A percentile compares a stretch with the other conserved stretches of the same genome.
Evolutionary conservation across 2,888 invertebrate species (phyloP).

Genomic region (Eledona agricola): DNA sequence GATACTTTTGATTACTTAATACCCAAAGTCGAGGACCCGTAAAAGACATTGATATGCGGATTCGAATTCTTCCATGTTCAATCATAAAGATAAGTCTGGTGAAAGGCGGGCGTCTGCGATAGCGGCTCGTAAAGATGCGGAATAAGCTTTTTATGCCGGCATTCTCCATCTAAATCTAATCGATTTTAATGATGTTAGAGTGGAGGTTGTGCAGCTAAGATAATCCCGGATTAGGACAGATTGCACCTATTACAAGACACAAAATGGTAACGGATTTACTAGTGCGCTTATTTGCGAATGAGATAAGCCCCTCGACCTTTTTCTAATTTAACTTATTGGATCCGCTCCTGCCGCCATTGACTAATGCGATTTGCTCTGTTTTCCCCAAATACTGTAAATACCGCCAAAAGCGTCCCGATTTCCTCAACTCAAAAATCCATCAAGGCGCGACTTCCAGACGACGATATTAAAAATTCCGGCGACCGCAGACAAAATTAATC

Average conservation of each 20-base stretch:
- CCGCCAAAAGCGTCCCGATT: slow-evolving; percentile 6
- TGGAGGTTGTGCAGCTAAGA: slow-evolving; percentile 45
- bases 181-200: slow-evolving; percentile 48
- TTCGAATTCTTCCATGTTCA: slow-evolving; percentile 38
- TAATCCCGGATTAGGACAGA: slow-evolving; percentile 49
- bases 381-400: slow-evolving; percentile 18
- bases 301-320: slow-evolving; percentile 30
- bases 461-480: slow-evolving; percentile 48
- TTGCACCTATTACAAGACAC: slow-evolving; percentile 49
- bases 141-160: slow-evolving; percentile 44
- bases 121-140: slow-evolving; percentile 38
- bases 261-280: slow-evolving; percentile 44
- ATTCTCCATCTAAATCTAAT: slow-evolving; percentile 45
- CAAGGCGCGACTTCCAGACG: slow-evolving; percentile 20
- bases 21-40: slow-evolving; percentile 12
- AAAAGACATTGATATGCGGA: slow-evolving; percentile 33
- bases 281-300: slow-evolving; percentile 41
- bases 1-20: slow-evolving; percentile 29
- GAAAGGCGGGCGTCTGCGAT: slow-evolving; percentile 29
- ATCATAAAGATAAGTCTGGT: slow-evolving; percentile 39
- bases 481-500: slow-evolving; percentile 47
- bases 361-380: slow-evolving; percentile 35
- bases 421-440: slow-evolving; percentile 1
- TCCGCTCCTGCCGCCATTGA: slow-evolving; percentile 23
- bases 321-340: slow-evolving; percentile 38